Conservation (phyloP, 1,140 invertebrate genomes). For the Drosophila micromelanica region DNA sequence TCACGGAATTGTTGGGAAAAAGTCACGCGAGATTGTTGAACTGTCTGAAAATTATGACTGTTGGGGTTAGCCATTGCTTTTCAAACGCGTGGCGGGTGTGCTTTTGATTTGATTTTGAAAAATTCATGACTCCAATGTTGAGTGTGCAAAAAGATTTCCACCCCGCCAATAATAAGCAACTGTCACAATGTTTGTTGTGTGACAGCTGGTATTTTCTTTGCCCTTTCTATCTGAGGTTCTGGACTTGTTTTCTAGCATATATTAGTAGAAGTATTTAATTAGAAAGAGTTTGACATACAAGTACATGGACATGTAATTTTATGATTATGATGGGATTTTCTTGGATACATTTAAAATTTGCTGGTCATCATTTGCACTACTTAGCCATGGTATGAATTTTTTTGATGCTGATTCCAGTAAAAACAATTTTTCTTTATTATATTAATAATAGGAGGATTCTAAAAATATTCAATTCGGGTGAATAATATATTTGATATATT, state of each 20-base stretch:
- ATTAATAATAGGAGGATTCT: no score
- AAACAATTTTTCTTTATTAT: no score
- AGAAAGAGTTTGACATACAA: conserved; percentile 7
- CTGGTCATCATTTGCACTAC: neutral
- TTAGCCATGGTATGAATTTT: no score
- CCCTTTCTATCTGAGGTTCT: neutral
- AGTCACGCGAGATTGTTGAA: conserved; percentile 73
- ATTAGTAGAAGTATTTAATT: conserved; percentile 30
- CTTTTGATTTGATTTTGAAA: conserved; percentile 72
- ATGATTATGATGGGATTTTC: conserved; percentile 1
- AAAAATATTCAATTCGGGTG: no score
- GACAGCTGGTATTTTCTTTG: conserved; percentile 29
- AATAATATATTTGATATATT: no score
- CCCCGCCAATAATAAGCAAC: conserved; percentile 32
- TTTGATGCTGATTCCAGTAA: no score
- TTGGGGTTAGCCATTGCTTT: conserved; percentile 29
- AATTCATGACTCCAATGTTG: conserved; percentile 73
- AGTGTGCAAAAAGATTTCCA: conserved; percentile 56
- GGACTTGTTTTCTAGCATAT: conserved; percentile 2
- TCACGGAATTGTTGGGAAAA: conserved; percentile 70
- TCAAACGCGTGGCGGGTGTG: conserved; percentile 37
- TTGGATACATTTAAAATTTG: neutral
- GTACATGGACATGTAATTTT: neutral
- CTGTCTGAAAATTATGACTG: conserved; percentile 76
- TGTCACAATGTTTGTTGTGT: conserved; percentile 28